Percentiles rank a stretch among this genome's conserved stretches.
Conservation (phyloP, 2,113 vertebrate genomes). For the Bubo blakistoni region DNA sequence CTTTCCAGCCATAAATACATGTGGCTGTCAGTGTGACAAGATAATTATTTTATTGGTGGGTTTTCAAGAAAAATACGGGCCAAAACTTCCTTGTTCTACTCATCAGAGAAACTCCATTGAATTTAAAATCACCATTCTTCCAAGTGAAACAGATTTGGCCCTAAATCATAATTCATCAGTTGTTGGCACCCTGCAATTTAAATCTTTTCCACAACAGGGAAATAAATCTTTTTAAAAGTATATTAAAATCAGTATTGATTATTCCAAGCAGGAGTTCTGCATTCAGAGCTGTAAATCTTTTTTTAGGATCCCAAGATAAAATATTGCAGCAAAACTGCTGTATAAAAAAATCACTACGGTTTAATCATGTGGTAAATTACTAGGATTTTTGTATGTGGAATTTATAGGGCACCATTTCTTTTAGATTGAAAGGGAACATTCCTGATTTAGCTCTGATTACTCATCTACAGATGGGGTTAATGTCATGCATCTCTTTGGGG, state of each 20-base stretch:
- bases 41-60: conserved; percentile 36
- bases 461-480: conserved; percentile 62
- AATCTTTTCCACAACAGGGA: conserved; percentile 58
- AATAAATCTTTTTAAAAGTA: conserved; percentile 55
- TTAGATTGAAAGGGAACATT: conserved; percentile 37
- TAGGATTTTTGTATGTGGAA: conserved; percentile 43
- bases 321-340: conserved; percentile 32
- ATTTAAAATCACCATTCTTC: conserved; percentile 52
- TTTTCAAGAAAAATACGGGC: conserved; percentile 32
- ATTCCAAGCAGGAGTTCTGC: conserved; percentile 6
- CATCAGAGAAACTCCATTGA: conserved; percentile 35
- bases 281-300: conserved; percentile 44
- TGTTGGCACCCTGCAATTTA: conserved; percentile 46
- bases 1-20: conserved; percentile 3
- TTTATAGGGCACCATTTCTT: conserved; percentile 55
- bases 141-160: conserved; percentile 44
- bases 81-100: conserved; percentile 35
- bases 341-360: conserved; percentile 8
- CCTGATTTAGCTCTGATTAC: conserved; percentile 59
- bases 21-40: conserved; percentile 4
- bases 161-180: conserved; percentile 53
- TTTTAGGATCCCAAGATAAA: conserved; percentile 39
- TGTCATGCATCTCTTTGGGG: conserved; percentile 41
- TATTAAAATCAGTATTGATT: conserved; percentile 70
- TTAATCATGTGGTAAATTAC: conserved; percentile 66